Conservation (phyloP, 2,113 vertebrate genomes). For the Ceuthmochares aereus region DNA sequence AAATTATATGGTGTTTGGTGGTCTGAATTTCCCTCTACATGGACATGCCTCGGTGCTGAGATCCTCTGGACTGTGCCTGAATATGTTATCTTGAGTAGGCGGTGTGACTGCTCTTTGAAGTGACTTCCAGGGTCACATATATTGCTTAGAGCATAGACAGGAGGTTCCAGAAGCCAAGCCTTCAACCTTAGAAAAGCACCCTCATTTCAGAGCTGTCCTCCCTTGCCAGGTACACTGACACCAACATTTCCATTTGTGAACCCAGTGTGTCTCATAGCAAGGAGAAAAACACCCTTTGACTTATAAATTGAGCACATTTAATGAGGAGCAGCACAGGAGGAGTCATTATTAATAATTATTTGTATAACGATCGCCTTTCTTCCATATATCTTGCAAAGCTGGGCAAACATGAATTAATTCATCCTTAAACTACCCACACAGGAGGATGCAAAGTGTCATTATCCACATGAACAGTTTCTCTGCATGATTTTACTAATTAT, state of each 20-base stretch:
- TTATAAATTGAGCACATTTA: conserved; percentile 47
- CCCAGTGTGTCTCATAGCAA: neutral
- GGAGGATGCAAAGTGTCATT: conserved; percentile 60
- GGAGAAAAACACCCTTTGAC: conserved; percentile 29
- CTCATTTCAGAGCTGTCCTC: neutral
- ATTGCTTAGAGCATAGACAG: neutral
- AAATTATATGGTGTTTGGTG: neutral
- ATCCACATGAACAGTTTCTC: conserved; percentile 60
- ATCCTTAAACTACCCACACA: conserved; percentile 57
- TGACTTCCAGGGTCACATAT: neutral
- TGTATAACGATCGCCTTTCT: conserved; percentile 47
- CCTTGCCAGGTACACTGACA: neutral
- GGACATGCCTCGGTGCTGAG: neutral
- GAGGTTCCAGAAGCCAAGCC: neutral
- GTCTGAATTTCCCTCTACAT: neutral
- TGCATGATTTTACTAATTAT: conserved; percentile 66
- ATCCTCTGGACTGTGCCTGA: neutral
- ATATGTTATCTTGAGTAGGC: neutral
- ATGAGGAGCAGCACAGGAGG: conserved; percentile 5
- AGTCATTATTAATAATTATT: conserved; percentile 69
- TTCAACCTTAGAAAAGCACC: neutral
- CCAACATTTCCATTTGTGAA: neutral
- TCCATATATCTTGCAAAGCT: conserved; percentile 33
- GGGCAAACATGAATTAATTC: conserved; percentile 71
- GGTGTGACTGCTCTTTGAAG: neutral